Evolutionary conservation across 2,888 invertebrate genomes (phyloP).

Genomic region (Lycia hirtaria): DNA sequence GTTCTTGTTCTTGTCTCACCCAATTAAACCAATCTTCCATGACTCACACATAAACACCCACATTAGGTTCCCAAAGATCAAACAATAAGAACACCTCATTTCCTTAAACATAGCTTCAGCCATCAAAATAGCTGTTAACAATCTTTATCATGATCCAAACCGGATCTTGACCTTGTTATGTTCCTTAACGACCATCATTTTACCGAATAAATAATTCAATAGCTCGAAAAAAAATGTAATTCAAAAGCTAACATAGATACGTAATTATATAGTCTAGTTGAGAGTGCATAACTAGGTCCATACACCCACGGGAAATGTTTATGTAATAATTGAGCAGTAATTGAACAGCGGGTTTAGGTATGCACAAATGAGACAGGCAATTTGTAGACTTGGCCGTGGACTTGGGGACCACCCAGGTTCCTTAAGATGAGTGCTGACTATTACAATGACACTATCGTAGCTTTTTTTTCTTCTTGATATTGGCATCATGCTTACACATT

Average conservation of each 20-base stretch:
- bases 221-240: slow-evolving; percentile 56
- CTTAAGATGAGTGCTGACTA: slow-evolving; percentile 40
- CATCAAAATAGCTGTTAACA: slow-evolving; percentile 43
- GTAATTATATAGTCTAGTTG: slow-evolving; percentile 59
- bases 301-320: slow-evolving; percentile 63
- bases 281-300: slow-evolving; percentile 50
- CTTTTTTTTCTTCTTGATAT: no score
- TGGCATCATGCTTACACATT: no score
- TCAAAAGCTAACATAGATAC: slow-evolving; percentile 53
- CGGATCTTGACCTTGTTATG: slow-evolving; percentile 57
- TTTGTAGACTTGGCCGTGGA: slow-evolving; percentile 61
- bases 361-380: slow-evolving; percentile 62
- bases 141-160: slow-evolving; percentile 56
- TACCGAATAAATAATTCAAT: slow-evolving; percentile 61
- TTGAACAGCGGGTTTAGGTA: slow-evolving; percentile 61
- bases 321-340: slow-evolving; percentile 70
- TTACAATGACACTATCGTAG: no score
- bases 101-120: slow-evolving; percentile 39
- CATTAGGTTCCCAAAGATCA: slow-evolving; percentile 39
- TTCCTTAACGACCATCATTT: slow-evolving; percentile 55
- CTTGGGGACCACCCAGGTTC: slow-evolving; percentile 63
- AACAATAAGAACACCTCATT: slow-evolving; percentile 38
- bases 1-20: slow-evolving; percentile 4
- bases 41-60: slow-evolving; percentile 34
- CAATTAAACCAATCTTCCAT: slow-evolving; percentile 19